phyloP scores from a whole-genome alignment of 2,888 invertebrate species.

The Meta bourneti region DNA sequence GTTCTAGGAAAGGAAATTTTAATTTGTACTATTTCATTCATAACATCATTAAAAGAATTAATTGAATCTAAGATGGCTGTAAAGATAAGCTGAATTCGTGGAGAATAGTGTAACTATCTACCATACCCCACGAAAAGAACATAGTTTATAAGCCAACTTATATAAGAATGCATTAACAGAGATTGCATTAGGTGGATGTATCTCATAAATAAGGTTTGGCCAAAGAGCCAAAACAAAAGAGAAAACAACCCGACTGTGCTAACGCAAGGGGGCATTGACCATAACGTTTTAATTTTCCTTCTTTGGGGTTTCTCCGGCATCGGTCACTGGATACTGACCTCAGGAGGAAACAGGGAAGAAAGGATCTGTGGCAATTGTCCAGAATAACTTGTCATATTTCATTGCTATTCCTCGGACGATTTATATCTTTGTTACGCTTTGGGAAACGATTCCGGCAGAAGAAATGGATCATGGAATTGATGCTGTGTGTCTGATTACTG shows the following conservation, averaged over 20 bases:
- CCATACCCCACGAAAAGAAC: not conserved
- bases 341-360: slow-evolving; percentile 6
- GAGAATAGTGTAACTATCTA: not conserved
- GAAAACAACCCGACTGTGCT: slow-evolving; percentile 23
- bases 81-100: not conserved
- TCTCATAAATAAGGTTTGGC: not conserved
- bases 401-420: slow-evolving; percentile 59
- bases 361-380: slow-evolving; percentile 55
- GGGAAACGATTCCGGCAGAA: slow-evolving; percentile 15
- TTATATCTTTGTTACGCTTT: slow-evolving; percentile 56
- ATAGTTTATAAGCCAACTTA: not conserved
- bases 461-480: slow-evolving; percentile 21
- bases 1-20: too few species aligned
- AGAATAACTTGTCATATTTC: slow-evolving; percentile 63
- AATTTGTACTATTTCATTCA: too few species aligned
- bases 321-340: slow-evolving; percentile 46
- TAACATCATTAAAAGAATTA: not conserved
- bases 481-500: slow-evolving; percentile 17
- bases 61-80: not conserved
- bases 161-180: slow-evolving; percentile 8
- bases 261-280: slow-evolving; percentile 30
- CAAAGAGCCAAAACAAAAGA: not conserved
- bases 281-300: slow-evolving; percentile 44
- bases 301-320: slow-evolving; percentile 1
- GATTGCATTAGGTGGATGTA: not conserved